A percentile compares a stretch with the other conserved stretches of the same genome.
Conservation (phyloP, 2,888 invertebrate species). For the Agonum fuliginosum region DNA sequence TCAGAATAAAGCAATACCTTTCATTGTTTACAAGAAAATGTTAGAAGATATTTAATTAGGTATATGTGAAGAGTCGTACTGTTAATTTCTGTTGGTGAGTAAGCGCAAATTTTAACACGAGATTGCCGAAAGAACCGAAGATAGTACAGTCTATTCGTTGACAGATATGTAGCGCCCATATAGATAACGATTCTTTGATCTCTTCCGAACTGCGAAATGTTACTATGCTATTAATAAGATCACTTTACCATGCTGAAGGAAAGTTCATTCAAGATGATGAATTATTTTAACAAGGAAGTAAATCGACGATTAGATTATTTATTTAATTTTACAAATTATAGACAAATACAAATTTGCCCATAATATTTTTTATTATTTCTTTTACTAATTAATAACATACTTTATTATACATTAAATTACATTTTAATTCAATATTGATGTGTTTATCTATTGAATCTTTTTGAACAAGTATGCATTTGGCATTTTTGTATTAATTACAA, state of each 20-base stretch:
- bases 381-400: no score
- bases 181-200: slow-evolving; percentile 30
- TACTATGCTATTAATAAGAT: slow-evolving; percentile 1
- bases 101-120: slow-evolving; percentile 11
- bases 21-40: slow-evolving; percentile 1
- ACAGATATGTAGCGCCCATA: slow-evolving; percentile 18
- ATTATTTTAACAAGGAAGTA: no score
- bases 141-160: neutral
- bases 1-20: neutral
- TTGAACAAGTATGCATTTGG: no score
- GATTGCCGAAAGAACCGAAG: slow-evolving; percentile 23
- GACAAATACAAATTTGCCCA: no score
- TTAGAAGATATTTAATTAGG: neutral
- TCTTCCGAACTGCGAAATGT: slow-evolving; percentile 13
- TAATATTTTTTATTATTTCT: no score
- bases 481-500: no score
- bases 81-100: neutral
- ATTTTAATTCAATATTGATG: no score
- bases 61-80: neutral
- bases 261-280: neutral
- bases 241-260: slow-evolving; percentile 2
- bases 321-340: no score
- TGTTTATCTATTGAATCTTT: no score
- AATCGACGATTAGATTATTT: no score
- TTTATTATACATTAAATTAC: no score